phyloP scores from a whole-genome alignment of 1,140 invertebrate genomes.

The Nasonia longicornis region DNA sequence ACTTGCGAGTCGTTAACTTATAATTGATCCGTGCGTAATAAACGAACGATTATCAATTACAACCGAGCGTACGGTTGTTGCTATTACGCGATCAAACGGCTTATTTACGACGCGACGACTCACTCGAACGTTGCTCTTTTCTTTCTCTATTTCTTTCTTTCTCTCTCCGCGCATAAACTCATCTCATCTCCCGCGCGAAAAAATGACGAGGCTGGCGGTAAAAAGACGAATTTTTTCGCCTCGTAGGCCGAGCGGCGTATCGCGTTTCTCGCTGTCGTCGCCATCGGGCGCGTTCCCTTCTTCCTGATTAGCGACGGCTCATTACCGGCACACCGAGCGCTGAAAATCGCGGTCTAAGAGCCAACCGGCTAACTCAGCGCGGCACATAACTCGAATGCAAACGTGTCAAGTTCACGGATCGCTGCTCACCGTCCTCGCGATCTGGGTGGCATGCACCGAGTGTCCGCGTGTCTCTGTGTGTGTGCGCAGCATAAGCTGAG shows the following conservation, averaged over 20 bases:
- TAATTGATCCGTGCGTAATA: slow-evolving; percentile 56
- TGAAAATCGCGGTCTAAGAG: slow-evolving; percentile 44
- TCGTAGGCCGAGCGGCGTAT: slow-evolving; percentile 11
- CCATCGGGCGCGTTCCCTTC: slow-evolving; percentile 48
- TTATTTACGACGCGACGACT: background rate
- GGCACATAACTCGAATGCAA: slow-evolving; percentile 56
- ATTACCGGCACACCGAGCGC: slow-evolving; percentile 48
- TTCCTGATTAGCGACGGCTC: slow-evolving; percentile 53
- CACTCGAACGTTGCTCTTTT: background rate
- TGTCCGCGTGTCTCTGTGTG: no score
- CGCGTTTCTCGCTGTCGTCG: slow-evolving; percentile 17
- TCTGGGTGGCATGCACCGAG: slow-evolving; percentile 51
- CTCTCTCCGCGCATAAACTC: background rate
- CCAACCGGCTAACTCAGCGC: slow-evolving; percentile 50
- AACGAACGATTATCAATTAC: slow-evolving; percentile 37
- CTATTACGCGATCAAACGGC: slow-evolving; percentile 6
- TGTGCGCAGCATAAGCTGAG: slow-evolving; percentile 16
- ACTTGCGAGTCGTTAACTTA: slow-evolving; percentile 54
- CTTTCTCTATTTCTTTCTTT: no score
- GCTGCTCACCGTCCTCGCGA: slow-evolving; percentile 50
- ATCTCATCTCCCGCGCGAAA: background rate
- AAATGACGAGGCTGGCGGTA: background rate
- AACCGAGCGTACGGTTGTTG: no score
- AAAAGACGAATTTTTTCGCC: background rate
- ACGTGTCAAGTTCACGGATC: slow-evolving; percentile 55